A percentile compares a stretch with the other conserved stretches of the same genome.
phyloP scores from a whole-genome alignment of 2,888 invertebrate species.

The Meganola albula region DNA sequence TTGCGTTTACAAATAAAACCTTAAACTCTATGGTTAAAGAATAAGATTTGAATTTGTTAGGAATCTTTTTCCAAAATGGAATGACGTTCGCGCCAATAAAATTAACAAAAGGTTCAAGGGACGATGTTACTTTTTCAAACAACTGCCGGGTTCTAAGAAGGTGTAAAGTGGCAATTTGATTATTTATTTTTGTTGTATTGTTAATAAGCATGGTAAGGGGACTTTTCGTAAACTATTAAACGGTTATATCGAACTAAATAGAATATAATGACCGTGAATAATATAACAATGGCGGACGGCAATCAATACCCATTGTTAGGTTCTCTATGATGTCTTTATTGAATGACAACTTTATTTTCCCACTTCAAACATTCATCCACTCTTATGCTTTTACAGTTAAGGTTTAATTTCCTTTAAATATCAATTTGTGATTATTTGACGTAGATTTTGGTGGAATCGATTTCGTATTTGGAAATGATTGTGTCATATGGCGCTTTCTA shows the following conservation, averaged over 20 bases:
- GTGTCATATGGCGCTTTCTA: conserved; percentile 51
- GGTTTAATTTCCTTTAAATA: conserved; percentile 2
- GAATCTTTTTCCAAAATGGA: conserved; percentile 17
- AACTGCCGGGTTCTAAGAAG: conserved; percentile 74
- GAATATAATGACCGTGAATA: conserved; percentile 76
- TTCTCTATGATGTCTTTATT: conserved; percentile 66
- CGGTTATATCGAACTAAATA: conserved; percentile 77
- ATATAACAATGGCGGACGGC: conserved; percentile 62
- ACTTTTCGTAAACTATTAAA: conserved; percentile 70
- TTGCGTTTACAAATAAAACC: conserved; percentile 10
- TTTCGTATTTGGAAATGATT: conserved; percentile 47
- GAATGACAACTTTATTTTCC: conserved; percentile 35
- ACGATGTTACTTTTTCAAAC: conserved; percentile 45
- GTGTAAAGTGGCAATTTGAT: conserved; percentile 76
- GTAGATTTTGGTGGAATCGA: conserved; percentile 28
- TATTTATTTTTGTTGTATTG: conserved; percentile 77
- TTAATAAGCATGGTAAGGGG: conserved; percentile 74
- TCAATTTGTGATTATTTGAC: conserved; percentile 3
- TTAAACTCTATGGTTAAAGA: conserved; percentile 2
- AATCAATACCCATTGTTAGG: conserved; percentile 65
- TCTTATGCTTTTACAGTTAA: conserved; percentile 9
- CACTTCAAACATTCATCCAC: conserved; percentile 19
- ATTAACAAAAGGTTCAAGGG: conserved; percentile 46
- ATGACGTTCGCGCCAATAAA: conserved; percentile 15
- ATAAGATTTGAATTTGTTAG: conserved; percentile 29